phyloP scores from a whole-genome alignment of 2,797 vertebrate genomes.

The Lacerta viridis region DNA sequence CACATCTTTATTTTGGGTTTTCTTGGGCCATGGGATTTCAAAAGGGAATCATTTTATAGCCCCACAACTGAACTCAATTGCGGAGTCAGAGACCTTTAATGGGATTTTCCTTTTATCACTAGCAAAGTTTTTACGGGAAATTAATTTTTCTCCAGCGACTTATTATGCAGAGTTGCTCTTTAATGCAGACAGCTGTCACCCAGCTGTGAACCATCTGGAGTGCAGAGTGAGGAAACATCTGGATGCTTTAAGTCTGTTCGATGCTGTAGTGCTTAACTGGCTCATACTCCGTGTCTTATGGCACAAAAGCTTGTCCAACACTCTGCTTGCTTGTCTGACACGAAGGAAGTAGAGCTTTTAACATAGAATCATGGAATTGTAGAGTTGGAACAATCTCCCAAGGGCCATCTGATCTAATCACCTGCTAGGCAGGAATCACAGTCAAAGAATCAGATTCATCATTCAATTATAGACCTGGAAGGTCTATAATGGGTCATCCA shows the following conservation, averaged over 20 bases:
- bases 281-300: constrained; percentile 58
- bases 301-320: constrained; percentile 46
- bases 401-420: too few species aligned
- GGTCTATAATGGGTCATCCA: too few species aligned
- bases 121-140: constrained; percentile 16
- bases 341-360: constrained; percentile 2
- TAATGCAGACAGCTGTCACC: constrained; percentile 55
- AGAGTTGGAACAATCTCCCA: too few species aligned
- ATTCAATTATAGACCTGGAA: too few species aligned
- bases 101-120: constrained; percentile 13
- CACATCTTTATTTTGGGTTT: not conserved
- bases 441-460: too few species aligned
- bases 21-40: not conserved
- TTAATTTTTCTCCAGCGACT: constrained; percentile 3
- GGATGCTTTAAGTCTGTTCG: constrained; percentile 54
- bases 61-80: accelerated
- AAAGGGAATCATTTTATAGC: not conserved
- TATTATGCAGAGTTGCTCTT: constrained; percentile 40
- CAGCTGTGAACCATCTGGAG: constrained; percentile 78
- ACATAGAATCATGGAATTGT: too few species aligned
- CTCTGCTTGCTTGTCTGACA: constrained; percentile 36
- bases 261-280: constrained; percentile 46
- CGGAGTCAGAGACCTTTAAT: not conserved
- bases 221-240: constrained; percentile 74
- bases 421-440: too few species aligned